Conservation (phyloP, 2,888 invertebrate species). For the Caenorhabditis parvicauda region DNA sequence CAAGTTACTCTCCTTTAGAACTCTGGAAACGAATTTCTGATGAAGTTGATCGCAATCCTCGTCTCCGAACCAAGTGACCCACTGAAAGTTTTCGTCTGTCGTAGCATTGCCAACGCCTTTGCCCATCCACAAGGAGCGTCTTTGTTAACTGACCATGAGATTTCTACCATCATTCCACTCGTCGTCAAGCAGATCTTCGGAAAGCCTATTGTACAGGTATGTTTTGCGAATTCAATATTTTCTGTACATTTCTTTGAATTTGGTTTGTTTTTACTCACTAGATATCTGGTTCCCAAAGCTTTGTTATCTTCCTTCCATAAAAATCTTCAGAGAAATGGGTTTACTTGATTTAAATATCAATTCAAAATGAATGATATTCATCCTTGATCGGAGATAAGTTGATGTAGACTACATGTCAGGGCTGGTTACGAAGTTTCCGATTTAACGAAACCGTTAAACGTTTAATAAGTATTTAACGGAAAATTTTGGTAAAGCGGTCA, state of each 20-base stretch:
- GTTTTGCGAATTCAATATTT: conserved; percentile 1
- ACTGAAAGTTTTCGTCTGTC: conserved; percentile 75
- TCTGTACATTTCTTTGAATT: not conserved
- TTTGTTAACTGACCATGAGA: conserved; percentile 28
- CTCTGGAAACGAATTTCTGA: conserved; percentile 9
- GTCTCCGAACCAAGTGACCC: conserved; percentile 68
- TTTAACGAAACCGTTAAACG: too few species aligned
- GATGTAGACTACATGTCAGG: not conserved
- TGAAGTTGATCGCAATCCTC: conserved; percentile 64
- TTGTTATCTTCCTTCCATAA: too few species aligned
- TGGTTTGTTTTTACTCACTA: too few species aligned
- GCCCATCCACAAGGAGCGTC: conserved; percentile 66
- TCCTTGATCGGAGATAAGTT: not conserved
- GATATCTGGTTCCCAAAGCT: too few species aligned
- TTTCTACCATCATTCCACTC: conserved; percentile 23
- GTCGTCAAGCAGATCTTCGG: conserved; percentile 24
- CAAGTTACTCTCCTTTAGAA: not conserved
- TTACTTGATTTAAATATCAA: too few species aligned
- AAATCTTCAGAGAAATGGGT: too few species aligned
- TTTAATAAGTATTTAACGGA: too few species aligned
- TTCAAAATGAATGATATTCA: not conserved
- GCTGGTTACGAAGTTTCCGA: too few species aligned
- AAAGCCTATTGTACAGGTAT: conserved; percentile 36
- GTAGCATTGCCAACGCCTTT: conserved; percentile 77
- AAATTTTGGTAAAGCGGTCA: too few species aligned